Base-by-base conservation (phyloP, 2,888 invertebrate species). In the Adelognathus sp. region DNA sequence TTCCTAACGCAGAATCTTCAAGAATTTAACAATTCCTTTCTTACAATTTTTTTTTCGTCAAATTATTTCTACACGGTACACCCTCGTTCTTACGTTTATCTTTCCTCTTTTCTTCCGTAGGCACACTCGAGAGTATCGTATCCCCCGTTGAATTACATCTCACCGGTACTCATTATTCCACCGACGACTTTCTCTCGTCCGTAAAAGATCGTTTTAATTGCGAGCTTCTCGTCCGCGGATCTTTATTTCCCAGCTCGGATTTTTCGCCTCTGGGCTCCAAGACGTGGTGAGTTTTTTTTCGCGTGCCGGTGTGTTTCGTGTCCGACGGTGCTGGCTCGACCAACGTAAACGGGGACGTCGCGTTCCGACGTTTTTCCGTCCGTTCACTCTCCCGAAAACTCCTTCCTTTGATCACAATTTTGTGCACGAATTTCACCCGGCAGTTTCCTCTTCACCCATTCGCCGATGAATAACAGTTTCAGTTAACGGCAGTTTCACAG, bases 191-290 rank as follows among this genome's bases (percentile, higher is more conserved):
- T 14, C 11, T n/a, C 39, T 14, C 41, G 31, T 7, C 16, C 6
- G 27, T 39, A 50, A 61, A 54, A 63, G 58, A n/a, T n/a, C 56
- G 56, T 74, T 73, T 71, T 71, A 78, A 78, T 78, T 69, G 73
- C 64, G 56, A 64, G 54, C 63, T 69, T 56, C 58, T 46, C 39
- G 58, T 66, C n/a, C n/a, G n/a, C n/a, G n/a, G n/a, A n/a, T n/a
- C n/a, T n/a, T n/a, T n/a, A n/a, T n/a, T n/a, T n/a, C n/a, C n/a
- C n/a, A n/a, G n/a, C n/a, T n/a, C n/a, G n/a, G n/a, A n/a, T n/a
- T n/a, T n/a, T n/a, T n/a, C n/a, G n/a, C n/a, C n/a, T n/a, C n/a
- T n/a, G n/a, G n/a, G n/a, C n/a, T n/a, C n/a, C n/a, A n/a, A n/a
- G n/a, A n/a, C n/a, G n/a, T n/a, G n/a, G n/a, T n/a, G n/a, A n/a